Conservation (phyloP, 2,113 vertebrate genomes). For the Climacteris rufus region DNA sequence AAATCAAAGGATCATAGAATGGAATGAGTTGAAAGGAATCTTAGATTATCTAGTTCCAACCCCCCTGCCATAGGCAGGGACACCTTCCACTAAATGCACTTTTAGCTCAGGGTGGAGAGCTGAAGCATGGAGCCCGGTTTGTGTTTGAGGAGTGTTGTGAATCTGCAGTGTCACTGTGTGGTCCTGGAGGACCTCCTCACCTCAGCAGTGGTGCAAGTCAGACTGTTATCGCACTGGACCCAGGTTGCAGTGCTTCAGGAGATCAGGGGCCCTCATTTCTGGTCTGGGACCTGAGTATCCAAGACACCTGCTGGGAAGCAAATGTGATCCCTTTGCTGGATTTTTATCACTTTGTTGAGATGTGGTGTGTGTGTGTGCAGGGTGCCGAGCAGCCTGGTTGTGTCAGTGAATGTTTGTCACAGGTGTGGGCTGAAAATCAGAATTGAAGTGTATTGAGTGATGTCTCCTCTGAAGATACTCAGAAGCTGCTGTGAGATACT, state of each 20-base stretch:
- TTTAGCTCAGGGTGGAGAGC: background rate
- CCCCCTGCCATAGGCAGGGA: background rate
- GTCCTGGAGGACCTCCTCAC: background rate
- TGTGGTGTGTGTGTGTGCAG: fast-evolving
- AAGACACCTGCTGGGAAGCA: background rate
- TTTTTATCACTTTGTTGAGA: background rate
- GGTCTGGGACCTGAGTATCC: background rate
- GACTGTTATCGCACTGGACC: background rate
- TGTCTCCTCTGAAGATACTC: background rate
- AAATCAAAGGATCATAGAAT: background rate
- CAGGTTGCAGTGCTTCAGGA: background rate
- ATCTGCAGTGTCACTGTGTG: background rate
- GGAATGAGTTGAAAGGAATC: background rate
- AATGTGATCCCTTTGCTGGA: background rate
- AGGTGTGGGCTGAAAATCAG: background rate
- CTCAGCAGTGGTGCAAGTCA: background rate
- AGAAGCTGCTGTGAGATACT: background rate
- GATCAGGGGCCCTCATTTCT: background rate
- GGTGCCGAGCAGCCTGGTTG: background rate
- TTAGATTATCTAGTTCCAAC: background rate
- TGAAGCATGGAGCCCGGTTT: background rate
- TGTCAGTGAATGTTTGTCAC: background rate
- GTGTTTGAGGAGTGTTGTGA: background rate
- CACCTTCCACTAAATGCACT: background rate
- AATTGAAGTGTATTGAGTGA: background rate